phyloP scores from a whole-genome alignment of 2,888 invertebrate genomes.

The Netelia inedita region DNA sequence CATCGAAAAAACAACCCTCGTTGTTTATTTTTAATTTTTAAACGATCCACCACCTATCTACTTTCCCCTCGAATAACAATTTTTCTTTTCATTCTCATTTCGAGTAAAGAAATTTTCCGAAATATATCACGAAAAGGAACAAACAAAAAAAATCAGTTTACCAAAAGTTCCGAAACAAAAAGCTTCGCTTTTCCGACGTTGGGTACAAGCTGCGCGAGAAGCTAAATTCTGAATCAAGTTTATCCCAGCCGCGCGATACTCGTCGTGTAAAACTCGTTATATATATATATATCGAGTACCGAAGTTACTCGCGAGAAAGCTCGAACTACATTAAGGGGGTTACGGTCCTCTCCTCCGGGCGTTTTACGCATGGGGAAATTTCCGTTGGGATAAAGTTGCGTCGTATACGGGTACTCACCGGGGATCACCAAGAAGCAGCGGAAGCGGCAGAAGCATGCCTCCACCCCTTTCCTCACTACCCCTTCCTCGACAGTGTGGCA shows the following conservation, averaged over 20 bases:
- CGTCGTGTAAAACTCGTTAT: conserved; percentile 3
- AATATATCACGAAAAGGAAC: too few species aligned
- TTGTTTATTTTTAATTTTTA: too few species aligned
- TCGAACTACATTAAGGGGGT: conserved; percentile 60
- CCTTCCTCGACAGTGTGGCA: neutral
- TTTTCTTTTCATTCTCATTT: too few species aligned
- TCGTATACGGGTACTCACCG: conserved; percentile 49
- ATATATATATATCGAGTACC: conserved; percentile 17
- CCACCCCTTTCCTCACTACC: neutral
- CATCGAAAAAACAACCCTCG: too few species aligned
- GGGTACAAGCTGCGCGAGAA: neutral
- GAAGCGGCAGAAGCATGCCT: conserved; percentile 5
- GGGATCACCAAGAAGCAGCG: conserved; percentile 31
- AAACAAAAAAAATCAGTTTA: too few species aligned
- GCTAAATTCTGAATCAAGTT: conserved; percentile 29
- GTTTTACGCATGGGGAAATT: conserved; percentile 58
- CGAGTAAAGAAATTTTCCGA: too few species aligned
- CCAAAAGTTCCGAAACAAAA: too few species aligned
- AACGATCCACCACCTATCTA: too few species aligned
- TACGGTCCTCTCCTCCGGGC: conserved; percentile 34
- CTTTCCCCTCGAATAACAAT: too few species aligned
- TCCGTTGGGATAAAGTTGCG: conserved; percentile 60
- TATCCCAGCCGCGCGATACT: conserved; percentile 17
- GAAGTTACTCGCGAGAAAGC: conserved; percentile 47
- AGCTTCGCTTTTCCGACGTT: too few species aligned